Evolutionary conservation across 2,797 vertebrate genomes (phyloP).

Genomic region (Lacerta agilis): DNA sequence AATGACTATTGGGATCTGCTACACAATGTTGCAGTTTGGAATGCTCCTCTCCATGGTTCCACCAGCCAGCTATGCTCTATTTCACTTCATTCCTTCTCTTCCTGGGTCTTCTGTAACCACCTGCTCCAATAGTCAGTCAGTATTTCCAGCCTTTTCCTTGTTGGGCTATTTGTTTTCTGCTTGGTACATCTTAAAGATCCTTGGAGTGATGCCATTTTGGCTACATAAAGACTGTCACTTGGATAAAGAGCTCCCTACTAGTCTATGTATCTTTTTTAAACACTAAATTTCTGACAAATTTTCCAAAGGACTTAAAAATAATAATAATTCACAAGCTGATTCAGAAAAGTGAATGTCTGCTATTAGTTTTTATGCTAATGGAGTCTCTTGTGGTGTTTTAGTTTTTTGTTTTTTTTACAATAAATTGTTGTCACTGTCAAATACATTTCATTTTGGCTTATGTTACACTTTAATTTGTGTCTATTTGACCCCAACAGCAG

Average conservation of each 20-base stretch:
- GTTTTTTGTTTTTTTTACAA: neutral
- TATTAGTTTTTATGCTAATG: too few relatives aligned
- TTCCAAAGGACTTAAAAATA: too few relatives aligned
- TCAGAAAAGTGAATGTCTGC: too few relatives aligned
- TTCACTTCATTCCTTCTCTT: neutral
- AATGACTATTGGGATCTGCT: too few relatives aligned
- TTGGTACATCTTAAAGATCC: neutral
- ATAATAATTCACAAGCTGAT: too few relatives aligned
- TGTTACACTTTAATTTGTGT: neutral
- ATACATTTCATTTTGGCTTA: neutral
- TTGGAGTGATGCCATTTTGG: neutral
- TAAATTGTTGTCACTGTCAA: neutral
- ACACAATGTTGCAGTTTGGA: too few relatives aligned
- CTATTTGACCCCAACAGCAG: neutral
- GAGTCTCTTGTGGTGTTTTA: too few relatives aligned
- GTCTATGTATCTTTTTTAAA: neutral
- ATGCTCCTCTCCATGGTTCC: too few relatives aligned
- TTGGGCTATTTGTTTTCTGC: neutral
- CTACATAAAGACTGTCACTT: neutral
- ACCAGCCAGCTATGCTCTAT: too few relatives aligned
- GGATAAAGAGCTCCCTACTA: neutral
- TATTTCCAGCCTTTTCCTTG: neutral
- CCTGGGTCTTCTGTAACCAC: too few relatives aligned
- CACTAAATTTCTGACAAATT: too few relatives aligned
- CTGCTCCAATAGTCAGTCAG: neutral